Base-by-base conservation (phyloP, 2,113 vertebrate genomes). In the Ondatra zibethicus region DNA sequence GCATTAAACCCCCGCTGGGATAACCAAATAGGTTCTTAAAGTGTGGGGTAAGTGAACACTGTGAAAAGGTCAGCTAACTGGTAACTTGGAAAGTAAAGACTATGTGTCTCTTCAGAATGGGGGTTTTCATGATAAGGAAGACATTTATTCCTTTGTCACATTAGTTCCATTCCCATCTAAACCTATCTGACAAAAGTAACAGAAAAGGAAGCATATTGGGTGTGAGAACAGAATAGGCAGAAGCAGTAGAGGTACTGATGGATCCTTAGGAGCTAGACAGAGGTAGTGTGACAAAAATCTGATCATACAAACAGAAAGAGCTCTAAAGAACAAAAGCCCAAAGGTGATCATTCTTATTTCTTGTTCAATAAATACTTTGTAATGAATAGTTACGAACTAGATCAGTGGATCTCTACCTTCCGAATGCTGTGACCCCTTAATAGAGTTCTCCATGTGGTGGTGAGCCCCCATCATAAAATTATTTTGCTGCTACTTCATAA, bases 1-100 rank as follows among this genome's bases (percentile, higher is more conserved):
- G 55, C 70, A 76, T 82, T 96, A 96, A 36, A 21, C 36, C 17
- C 88, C 95, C 23, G 78, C 45, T 82, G 89, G 88, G 77, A 91
- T 77, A 52, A 77, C 91, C 82, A 92, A 84, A 63, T 78, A 68
- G 78, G 21, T 58, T 93, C 91, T 96, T 94, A 93, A 88, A 82
- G 87, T 73, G 81, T 42, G 70, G 31, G 55, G 76, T 55, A 81
- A 72, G 88, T 13, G 82, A 97, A 95, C 36, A 90, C 63, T 76
- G 25, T 91, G 47, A 94, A 96, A 91, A 63, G 29, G 33, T 92
- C 13, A 77, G 42, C 70, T 90, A 94, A 81, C 85, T 91, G 7
- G 9, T 70, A 66, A 77, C 85, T 95, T 93, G 42, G 33, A 91
- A 73, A 89, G 85, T 68, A 72, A 55, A 77, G 7, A 80, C 52